These are phyloP conservation scores for Anthopleura xanthogrammica DNA, from an alignment of 92 coral and sea anemone species.

Conservation along the genomic window DNA sequence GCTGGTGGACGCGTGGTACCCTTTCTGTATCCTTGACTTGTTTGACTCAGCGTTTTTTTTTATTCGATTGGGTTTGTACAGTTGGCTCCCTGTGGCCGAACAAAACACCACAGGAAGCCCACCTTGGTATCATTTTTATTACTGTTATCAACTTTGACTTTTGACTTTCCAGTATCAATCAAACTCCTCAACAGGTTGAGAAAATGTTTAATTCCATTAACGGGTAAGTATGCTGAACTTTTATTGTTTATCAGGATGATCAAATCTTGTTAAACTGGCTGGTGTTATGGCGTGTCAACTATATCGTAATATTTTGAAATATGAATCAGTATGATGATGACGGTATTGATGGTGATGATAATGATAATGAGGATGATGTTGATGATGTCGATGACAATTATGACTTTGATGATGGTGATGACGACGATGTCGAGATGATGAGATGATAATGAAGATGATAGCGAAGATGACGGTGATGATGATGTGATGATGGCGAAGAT, in stretches of 20 bases:
- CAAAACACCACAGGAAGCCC: too few species aligned
- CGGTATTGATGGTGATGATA: neutral
- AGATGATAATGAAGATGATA: neutral
- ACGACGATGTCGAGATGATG: neutral
- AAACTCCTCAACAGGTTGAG: conserved; percentile 22
- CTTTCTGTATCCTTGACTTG: conserved; percentile 32
- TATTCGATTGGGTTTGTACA: too few species aligned
- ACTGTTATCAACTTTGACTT: neutral
- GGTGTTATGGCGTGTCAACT: too few species aligned
- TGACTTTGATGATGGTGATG: neutral
- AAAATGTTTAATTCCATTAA: conserved; percentile 18
- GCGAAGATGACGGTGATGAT: too few species aligned
- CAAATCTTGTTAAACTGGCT: too few species aligned
- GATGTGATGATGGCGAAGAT: neutral
- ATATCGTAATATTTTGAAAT: too few species aligned
- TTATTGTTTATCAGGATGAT: too few species aligned
- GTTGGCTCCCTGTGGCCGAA: too few species aligned
- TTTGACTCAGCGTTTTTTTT: too few species aligned
- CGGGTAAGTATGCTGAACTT: neutral
- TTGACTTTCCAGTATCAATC: conserved; percentile 11
- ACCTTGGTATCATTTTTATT: neutral
- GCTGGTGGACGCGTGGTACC: conserved; percentile 42
- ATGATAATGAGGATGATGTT: neutral
- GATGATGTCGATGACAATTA: neutral
- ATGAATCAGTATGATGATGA: neutral